Base-by-base conservation (phyloP, 2,888 invertebrate genomes). In the Torymus aiolomorphi region DNA sequence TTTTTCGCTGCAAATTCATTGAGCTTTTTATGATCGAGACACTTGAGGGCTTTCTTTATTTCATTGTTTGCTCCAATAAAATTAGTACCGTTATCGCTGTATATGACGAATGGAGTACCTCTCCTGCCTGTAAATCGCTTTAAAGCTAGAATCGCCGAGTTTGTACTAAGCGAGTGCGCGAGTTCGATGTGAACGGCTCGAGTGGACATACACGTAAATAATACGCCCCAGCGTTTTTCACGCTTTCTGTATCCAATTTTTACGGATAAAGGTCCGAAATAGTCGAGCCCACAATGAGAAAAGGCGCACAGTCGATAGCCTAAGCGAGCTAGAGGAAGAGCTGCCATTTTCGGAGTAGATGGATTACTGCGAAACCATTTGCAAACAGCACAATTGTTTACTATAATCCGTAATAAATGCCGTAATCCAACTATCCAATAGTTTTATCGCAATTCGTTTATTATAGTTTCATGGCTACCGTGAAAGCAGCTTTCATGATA, bases 71-170 rank as follows among this genome's bases (percentile, higher is more conserved):
- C 12, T 16, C 63, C 63, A 8, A 16, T n/a, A 54, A 63, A 73
- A 65, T 73, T 73, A 2, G 73, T 73, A 2, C 73, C 73, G 16
- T 73, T 73, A 42, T 73, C 54, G 11, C 31, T 42, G 31, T 73
- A 54, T 16, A 73, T 56, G 2, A 63, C 31, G 2, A 63, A 4
- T 12, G 73, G 63, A 24, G 24, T 24, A 24, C 12, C 42, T 0
- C 42, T 56, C 11, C 13, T 12, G 10, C 16, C n/a, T 18, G 24
- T 24, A 42, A 66, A 52, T 49, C 57, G 57, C 12, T 65, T 49
- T 16, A 24, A 57, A 2, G 51, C 62, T 12, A 63, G n/a, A 14
- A 71, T 71, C 4, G 61, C 73, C 73, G 24, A 31, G 42, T 54
- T 54, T 42, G 13, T 42, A 63, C 2, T 14, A 31, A 65, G 5